Percentiles rank a stretch among this genome's conserved stretches.
Conservation (phyloP, 2,797 vertebrate species). For the Scolopax bukidnonensis region DNA sequence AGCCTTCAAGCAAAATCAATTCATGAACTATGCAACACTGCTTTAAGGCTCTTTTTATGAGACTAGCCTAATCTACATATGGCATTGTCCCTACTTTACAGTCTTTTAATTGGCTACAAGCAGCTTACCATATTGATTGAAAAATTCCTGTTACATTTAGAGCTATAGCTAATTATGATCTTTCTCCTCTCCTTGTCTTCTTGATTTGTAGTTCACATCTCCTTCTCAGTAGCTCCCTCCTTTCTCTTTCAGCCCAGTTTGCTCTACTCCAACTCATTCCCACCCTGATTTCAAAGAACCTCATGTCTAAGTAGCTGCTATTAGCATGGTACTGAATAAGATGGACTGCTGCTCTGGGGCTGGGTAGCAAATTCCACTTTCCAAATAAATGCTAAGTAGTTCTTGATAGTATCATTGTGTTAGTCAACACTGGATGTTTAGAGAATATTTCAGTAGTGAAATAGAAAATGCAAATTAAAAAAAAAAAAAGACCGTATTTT, state of each 20-base stretch:
- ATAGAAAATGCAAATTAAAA: background rate
- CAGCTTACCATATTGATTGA: slow-evolving; percentile 58
- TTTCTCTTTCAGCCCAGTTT: background rate
- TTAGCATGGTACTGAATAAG: background rate
- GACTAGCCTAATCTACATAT: slow-evolving; percentile 51
- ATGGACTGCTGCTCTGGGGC: background rate
- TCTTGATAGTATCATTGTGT: background rate
- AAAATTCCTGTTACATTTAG: slow-evolving; percentile 49
- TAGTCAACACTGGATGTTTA: background rate
- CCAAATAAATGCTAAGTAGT: background rate
- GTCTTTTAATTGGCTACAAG: slow-evolving; percentile 63
- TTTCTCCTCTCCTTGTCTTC: slow-evolving; percentile 6
- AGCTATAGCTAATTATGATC: slow-evolving; percentile 37
- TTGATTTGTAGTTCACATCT: slow-evolving; percentile 30
- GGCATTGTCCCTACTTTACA: slow-evolving; percentile 39
- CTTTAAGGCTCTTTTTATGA: slow-evolving; percentile 68
- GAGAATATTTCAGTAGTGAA: background rate
- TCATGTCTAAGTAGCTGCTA: background rate
- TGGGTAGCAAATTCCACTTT: slow-evolving; percentile 14
- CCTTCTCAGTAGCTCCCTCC: background rate
- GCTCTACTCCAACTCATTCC: background rate
- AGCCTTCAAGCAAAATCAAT: slow-evolving; percentile 58
- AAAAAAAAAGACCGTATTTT: background rate
- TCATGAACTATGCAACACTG: slow-evolving; percentile 49
- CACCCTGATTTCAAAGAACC: background rate